Conservation (phyloP, 1,140 invertebrate genomes). For the Brachionus plicatilis region DNA sequence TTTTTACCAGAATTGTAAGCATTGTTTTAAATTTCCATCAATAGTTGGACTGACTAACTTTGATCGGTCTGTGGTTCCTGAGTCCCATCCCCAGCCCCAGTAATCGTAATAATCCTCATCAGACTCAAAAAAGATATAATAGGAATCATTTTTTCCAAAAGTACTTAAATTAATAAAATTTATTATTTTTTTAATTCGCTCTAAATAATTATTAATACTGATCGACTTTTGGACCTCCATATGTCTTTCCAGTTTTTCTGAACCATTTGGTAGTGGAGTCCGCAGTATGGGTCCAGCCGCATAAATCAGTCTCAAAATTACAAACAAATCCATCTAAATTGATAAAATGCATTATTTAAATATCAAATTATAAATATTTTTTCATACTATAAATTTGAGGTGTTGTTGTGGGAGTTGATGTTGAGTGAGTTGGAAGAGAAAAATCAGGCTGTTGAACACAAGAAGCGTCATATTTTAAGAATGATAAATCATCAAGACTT, state of each 20-base stretch:
- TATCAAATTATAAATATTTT: neutral
- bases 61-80: neutral
- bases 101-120: conserved; percentile 23
- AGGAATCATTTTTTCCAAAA: neutral
- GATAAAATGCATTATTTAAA: neutral
- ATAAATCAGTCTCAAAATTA: conserved; percentile 48
- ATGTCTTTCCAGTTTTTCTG: conserved; percentile 1
- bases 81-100: neutral
- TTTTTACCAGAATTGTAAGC: conserved; percentile 44
- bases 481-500: conserved; percentile 9
- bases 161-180: neutral
- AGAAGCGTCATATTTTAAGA: neutral
- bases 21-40: conserved; percentile 34
- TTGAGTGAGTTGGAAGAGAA: neutral
- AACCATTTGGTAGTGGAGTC: neutral
- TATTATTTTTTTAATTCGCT: neutral
- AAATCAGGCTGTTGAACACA: neutral
- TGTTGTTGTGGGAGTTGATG: neutral
- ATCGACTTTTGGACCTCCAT: conserved; percentile 16
- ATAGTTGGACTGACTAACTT: conserved; percentile 7
- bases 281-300: conserved; percentile 46
- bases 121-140: conserved; percentile 16
- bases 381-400: neutral
- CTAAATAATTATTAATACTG: neutral
- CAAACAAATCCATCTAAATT: conserved; percentile 41